phyloP scores from a whole-genome alignment of 2,888 invertebrate species.

The Thera britannica region DNA sequence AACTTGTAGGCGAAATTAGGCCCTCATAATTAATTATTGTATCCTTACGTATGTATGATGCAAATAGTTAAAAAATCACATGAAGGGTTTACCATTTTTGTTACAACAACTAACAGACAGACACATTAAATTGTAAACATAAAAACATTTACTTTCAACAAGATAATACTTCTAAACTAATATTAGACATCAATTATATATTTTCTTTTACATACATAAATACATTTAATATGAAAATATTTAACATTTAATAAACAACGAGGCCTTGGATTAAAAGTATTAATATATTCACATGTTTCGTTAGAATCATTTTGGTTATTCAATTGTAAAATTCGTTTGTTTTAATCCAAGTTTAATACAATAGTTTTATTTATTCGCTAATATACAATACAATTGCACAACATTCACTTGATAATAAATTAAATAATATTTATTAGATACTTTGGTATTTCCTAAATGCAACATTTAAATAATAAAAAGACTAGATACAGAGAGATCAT shows the following conservation, averaged over 20 bases:
- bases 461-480: neutral
- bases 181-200: slow-evolving; percentile 51
- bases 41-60: neutral
- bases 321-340: slow-evolving; percentile 2
- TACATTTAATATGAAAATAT: slow-evolving; percentile 56
- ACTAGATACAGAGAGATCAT: slow-evolving; percentile 26
- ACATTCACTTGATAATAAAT: slow-evolving; percentile 4
- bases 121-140: slow-evolving; percentile 16
- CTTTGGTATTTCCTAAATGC: slow-evolving; percentile 1
- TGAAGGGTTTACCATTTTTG: neutral
- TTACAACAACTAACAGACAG: slow-evolving; percentile 6
- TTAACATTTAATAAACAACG: slow-evolving; percentile 51
- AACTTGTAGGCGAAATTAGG: slow-evolving; percentile 10
- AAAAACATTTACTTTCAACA: slow-evolving; percentile 42
- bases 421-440: slow-evolving; percentile 1
- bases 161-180: slow-evolving; percentile 48
- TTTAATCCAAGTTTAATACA: slow-evolving; percentile 18
- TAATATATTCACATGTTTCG: neutral
- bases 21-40: slow-evolving; percentile 3
- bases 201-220: slow-evolving; percentile 42
- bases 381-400: slow-evolving; percentile 5
- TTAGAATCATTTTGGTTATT: neutral
- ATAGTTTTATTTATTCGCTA: slow-evolving; percentile 7
- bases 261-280: slow-evolving; percentile 11
- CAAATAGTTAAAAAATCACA: neutral